phyloP scores from a whole-genome alignment of 2,797 vertebrate species.

The Falco rusticolus region DNA sequence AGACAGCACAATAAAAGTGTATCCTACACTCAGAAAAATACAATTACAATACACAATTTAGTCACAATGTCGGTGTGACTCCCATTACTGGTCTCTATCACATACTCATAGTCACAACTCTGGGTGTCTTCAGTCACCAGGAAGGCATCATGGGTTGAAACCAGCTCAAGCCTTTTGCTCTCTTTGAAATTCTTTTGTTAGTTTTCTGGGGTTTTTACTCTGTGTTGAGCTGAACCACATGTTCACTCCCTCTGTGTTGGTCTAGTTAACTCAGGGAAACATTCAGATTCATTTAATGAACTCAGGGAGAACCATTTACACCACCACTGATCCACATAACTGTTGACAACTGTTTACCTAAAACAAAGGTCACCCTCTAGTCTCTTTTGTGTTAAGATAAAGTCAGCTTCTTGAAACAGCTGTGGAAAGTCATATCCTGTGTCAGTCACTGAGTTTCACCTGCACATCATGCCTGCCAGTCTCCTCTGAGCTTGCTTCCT shows the following conservation, averaged over 20 bases:
- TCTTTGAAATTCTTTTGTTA: neutral
- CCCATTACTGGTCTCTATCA: neutral
- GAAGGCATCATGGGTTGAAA: neutral
- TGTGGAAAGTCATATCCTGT: too few species aligned
- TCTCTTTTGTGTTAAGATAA: neutral
- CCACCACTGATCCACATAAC: neutral
- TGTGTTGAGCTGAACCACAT: neutral
- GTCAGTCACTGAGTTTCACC: too few species aligned
- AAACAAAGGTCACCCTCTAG: neutral
- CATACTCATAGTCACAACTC: neutral
- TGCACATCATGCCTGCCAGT: too few species aligned
- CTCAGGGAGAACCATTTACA: neutral
- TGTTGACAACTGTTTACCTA: neutral
- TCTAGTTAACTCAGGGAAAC: neutral
- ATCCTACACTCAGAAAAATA: neutral
- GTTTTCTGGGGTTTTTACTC: neutral
- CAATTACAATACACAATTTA: neutral
- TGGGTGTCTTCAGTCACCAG: too few species aligned
- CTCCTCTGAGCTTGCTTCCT: neutral
- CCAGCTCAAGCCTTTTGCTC: rapidly evolving
- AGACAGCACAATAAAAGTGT: neutral
- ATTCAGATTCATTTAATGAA: neutral
- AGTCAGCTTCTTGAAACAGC: neutral
- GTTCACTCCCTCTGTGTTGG: neutral
- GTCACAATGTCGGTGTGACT: neutral